These are phyloP conservation scores for Drosophila borealis DNA, from an alignment of 2,888 invertebrate species.

Conservation along the genomic window DNA sequence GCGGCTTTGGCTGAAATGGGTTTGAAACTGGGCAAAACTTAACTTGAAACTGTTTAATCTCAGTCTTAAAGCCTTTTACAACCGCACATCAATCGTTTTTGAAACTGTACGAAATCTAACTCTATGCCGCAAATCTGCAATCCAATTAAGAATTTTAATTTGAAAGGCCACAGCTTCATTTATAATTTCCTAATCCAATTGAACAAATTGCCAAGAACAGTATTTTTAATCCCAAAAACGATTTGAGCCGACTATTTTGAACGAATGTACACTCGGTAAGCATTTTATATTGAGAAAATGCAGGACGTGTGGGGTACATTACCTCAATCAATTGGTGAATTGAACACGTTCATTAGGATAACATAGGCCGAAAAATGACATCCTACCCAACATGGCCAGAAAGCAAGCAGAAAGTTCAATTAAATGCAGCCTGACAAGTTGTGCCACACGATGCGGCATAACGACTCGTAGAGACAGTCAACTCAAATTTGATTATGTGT, in stretches of 20 bases:
- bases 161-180: background rate
- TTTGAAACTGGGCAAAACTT: background rate
- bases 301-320: background rate
- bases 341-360: conserved; percentile 14
- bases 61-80: background rate
- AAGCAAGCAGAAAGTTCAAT: conserved; percentile 52
- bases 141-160: background rate
- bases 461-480: conserved; percentile 45
- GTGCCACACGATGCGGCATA: conserved; percentile 22
- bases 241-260: too few relatives aligned
- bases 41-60: too few relatives aligned
- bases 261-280: too few relatives aligned
- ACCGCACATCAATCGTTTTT: background rate
- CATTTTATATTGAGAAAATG: too few relatives aligned
- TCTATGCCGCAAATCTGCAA: background rate
- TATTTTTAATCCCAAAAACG: too few relatives aligned
- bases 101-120: background rate
- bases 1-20: background rate
- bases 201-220: too few relatives aligned
- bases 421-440: conserved; percentile 51
- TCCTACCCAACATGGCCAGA: conserved; percentile 2
- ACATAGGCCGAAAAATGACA: conserved; percentile 6
- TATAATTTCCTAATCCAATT: background rate
- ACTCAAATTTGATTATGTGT: conserved; percentile 73
- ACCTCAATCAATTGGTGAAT: background rate